phyloP scores from a whole-genome alignment of 2,797 vertebrate species.

The Poliocrania exsul region DNA sequence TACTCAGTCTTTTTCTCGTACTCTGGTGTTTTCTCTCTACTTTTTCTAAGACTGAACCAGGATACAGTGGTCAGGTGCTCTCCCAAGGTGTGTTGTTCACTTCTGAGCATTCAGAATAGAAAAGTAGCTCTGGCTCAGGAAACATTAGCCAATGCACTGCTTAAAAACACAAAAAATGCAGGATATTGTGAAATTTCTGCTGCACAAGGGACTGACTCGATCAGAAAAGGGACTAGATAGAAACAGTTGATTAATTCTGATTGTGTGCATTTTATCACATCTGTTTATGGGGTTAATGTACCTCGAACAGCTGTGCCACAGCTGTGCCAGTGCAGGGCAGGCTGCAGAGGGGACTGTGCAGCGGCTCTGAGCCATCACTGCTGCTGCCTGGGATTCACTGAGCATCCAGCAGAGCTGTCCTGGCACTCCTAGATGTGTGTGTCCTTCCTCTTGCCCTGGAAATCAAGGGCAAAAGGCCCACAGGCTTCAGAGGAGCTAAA shows the following conservation, averaged over 20 bases:
- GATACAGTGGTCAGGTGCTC: background rate
- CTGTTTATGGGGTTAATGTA: background rate
- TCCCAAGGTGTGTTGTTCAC: background rate
- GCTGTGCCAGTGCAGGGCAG: background rate
- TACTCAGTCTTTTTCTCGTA: background rate
- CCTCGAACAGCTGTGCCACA: background rate
- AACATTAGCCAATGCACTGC: background rate
- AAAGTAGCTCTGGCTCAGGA: background rate
- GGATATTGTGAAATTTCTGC: background rate
- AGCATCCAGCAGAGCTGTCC: background rate
- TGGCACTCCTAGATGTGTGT: background rate
- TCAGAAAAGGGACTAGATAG: background rate
- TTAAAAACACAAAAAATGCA: background rate
- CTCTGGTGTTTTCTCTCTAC: background rate
- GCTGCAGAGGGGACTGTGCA: slow-evolving; percentile 8
- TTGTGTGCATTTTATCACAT: background rate
- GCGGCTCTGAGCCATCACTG: background rate
- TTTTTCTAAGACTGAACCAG: background rate
- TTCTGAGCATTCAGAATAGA: background rate
- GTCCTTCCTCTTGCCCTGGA: background rate
- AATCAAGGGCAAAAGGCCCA: background rate
- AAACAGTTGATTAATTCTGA: background rate
- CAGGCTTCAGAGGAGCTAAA: background rate
- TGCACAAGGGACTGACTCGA: rapidly evolving
- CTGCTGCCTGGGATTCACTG: background rate